Base-by-base conservation (phyloP, 1,140 invertebrate genomes). In the Drosophila neocordata region DNA sequence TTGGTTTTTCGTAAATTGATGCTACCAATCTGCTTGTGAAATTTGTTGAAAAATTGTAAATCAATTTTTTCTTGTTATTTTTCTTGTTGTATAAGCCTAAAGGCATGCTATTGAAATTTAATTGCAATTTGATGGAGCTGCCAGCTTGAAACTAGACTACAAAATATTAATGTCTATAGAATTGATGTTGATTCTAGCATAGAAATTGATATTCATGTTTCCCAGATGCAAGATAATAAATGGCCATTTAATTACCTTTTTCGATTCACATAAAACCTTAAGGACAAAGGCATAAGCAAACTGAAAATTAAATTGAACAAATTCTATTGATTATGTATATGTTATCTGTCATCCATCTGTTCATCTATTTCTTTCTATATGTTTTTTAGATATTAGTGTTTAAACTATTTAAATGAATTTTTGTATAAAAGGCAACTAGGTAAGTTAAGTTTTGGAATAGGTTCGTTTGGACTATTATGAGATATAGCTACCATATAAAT, bases 111-210 rank as follows among this genome's bases (percentile, higher is more conserved):
- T 41, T 27, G 37, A 57, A 68, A 74, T 61, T 48, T 62, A 34
- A 38, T 53, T 68, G 20, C 35, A 48, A 51, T 62, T 22, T 13
- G 18, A 48, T 37, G 8, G 18, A 35, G 48, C 44, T 12, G 20
- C 15, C 38, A 24, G 63, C 70, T 22, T 22, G 22, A 73, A 73
- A 73, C 60, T 73, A 73, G 73, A 70, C 71, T 65, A 55, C 5
- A n/a, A 7, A 31, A 53, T 56, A 31, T 22, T 15, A 35, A 48
- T 48, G 18, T 52, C 5, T 48, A 48, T 48, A 9, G 41, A 48
- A 48, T 48, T 20, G 41, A 48, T 48, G 8, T 48, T 48, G 41
- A 48, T 48, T 44, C 13, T 12, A 1, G 41, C 12, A 15, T 7
- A 11, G 41, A 48, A 48, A 20, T 48, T 20, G 15, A 8, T 48